Evolutionary conservation across 2,797 vertebrate genomes (phyloP), one percentile per base, ranked within the genome.

Genomic region (Poeciliopsis presidionis): DNA sequence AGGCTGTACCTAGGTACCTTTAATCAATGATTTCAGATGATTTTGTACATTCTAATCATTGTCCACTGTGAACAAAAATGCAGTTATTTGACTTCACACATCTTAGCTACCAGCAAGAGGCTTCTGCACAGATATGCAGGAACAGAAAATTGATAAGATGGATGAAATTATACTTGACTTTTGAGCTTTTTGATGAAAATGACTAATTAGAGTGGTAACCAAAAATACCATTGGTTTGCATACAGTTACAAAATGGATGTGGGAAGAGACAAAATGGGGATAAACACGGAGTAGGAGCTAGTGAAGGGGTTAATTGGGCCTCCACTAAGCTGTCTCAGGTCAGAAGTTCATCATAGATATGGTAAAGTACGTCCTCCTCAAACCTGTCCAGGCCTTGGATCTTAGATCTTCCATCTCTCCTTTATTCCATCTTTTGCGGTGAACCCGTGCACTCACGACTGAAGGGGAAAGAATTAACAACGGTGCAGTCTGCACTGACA

Each of bases 381-480:
- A 84, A 46, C 76, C 73, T 28, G 57, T 30, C 4, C 39, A 67
- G 61, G 43, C 49, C 51, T 81, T 76, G 79, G 41, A 36, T 71
- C 83, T 86, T 81, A 80, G 81, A 85, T 84, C 77, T 77, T 86
- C 79, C 81, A 81, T 85, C 74, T 81, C 75, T 85, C 85, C 89
- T 87, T 92, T 83, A 84, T 89, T 57, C 86, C 83, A 78, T 88
- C 85, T 87, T 87, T 88, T 86, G 85, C 41, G 84, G 87, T 90
- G 88, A 92, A 91, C 89, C 75, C 77, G 28, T 89, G 91, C 85
- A 78, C 90, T 90, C 78, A 88, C 79, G 82, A 88, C 76, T 88
- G 87, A 80, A 81, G 86, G 88, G 90, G 87, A 81, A 92, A 92
- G 69, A 93, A 93, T 93, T 81, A 92, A 92, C 92, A 91, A 85